Evolutionary conservation across 2,113 vertebrate species (phyloP).

Genomic region (Zeus faber): DNA sequence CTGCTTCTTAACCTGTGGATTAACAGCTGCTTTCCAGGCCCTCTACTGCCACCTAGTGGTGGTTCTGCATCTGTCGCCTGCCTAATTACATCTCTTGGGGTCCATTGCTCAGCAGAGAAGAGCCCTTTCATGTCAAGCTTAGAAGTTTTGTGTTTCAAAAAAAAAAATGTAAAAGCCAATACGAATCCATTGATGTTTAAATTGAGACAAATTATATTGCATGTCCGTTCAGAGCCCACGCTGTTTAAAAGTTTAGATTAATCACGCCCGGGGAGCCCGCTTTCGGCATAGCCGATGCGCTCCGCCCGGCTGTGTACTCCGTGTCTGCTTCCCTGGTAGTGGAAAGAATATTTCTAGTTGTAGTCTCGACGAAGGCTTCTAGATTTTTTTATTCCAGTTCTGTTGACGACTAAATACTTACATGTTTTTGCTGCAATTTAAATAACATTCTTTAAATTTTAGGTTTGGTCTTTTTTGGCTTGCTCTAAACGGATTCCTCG

Average conservation of each 20-base stretch:
- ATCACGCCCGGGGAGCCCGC: constrained; percentile 17
- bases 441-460: too few species aligned
- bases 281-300: too few species aligned
- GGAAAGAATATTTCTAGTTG: too few species aligned
- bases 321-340: too few species aligned
- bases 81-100: constrained; percentile 66
- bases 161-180: constrained; percentile 41
- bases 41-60: constrained; percentile 68
- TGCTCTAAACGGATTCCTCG: too few species aligned
- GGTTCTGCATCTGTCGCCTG: background rate
- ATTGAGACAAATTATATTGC: constrained; percentile 55
- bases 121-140: constrained; percentile 58
- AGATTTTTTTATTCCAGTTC: too few species aligned
- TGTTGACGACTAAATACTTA: too few species aligned
- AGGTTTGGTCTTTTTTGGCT: too few species aligned
- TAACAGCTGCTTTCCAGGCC: constrained; percentile 21
- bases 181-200: constrained; percentile 57
- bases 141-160: constrained; percentile 59
- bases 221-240: constrained; percentile 32
- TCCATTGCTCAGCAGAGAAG: constrained; percentile 27
- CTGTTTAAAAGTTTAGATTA: constrained; percentile 39
- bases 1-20: background rate
- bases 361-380: too few species aligned
- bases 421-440: too few species aligned
- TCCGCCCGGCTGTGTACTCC: too few species aligned